These are phyloP conservation scores for Cryptoprocta ferox DNA, from an alignment of 2,797 vertebrate genomes.

Conservation along the genomic window DNA sequence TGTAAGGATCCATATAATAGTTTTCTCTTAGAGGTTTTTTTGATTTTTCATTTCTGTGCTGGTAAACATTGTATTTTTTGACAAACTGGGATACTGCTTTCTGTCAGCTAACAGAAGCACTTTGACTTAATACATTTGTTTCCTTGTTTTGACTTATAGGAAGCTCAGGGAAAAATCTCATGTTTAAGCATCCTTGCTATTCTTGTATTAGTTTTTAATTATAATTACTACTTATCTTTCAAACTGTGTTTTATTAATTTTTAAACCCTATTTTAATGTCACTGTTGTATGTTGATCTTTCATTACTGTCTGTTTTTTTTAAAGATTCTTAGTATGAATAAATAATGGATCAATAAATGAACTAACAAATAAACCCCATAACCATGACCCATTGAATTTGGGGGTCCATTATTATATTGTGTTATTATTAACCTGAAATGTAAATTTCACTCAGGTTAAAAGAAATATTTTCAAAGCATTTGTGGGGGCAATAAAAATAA, in stretches of 20 bases:
- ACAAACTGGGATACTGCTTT: neutral
- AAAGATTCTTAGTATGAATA: neutral
- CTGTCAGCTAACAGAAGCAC: neutral
- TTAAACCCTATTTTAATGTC: neutral
- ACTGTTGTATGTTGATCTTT: neutral
- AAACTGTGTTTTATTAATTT: neutral
- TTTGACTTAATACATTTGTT: neutral
- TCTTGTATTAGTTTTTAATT: neutral
- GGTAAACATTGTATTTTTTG: neutral
- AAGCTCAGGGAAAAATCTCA: neutral
- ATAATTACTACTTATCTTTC: neutral
- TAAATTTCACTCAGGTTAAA: neutral
- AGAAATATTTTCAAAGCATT: neutral
- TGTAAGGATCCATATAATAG: neutral
- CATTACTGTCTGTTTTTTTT: neutral
- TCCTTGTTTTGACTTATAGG: neutral
- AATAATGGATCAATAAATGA: neutral
- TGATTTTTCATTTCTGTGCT: accelerated
- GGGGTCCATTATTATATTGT: neutral
- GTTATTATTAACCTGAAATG: neutral
- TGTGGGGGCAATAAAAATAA: neutral
- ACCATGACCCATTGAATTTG: neutral
- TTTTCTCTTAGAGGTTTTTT: neutral
- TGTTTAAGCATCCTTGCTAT: neutral
- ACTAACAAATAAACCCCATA: neutral